These are phyloP conservation scores for Calypte anna DNA, from an alignment of 2,113 vertebrate species.

Conservation along the genomic window DNA sequence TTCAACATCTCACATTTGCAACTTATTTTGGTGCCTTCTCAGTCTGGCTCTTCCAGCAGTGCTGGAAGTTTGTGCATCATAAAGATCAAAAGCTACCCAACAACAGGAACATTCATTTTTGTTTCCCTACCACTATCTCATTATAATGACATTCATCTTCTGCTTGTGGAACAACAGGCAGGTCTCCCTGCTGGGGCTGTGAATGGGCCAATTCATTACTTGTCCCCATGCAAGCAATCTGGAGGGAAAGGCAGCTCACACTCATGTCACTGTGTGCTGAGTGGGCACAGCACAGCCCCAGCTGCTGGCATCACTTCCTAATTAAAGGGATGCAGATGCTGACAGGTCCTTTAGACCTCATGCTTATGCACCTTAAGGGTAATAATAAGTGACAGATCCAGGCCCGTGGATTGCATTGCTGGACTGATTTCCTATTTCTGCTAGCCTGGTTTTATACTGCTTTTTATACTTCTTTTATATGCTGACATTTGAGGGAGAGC, in stretches of 20 bases:
- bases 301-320: neutral
- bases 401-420: too few species aligned
- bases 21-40: neutral
- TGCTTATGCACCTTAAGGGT: neutral
- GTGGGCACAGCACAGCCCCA: neutral
- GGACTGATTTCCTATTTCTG: too few species aligned
- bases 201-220: neutral
- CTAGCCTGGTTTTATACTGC: too few species aligned
- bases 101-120: neutral
- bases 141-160: neutral
- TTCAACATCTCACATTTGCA: neutral
- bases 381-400: fast-evolving
- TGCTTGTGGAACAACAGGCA: neutral
- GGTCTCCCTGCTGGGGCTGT: neutral
- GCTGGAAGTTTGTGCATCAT: neutral
- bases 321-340: neutral
- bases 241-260: neutral
- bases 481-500: neutral
- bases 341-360: neutral
- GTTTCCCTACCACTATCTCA: neutral
- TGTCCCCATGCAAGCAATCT: neutral
- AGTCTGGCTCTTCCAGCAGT: neutral
- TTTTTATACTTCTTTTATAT: too few species aligned
- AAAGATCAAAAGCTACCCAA: neutral
- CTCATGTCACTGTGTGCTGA: neutral